Evolutionary conservation across 1,140 invertebrate genomes (phyloP), one percentile per base, ranked within the genome.

Genomic region (Branchinecta lynchi): DNA sequence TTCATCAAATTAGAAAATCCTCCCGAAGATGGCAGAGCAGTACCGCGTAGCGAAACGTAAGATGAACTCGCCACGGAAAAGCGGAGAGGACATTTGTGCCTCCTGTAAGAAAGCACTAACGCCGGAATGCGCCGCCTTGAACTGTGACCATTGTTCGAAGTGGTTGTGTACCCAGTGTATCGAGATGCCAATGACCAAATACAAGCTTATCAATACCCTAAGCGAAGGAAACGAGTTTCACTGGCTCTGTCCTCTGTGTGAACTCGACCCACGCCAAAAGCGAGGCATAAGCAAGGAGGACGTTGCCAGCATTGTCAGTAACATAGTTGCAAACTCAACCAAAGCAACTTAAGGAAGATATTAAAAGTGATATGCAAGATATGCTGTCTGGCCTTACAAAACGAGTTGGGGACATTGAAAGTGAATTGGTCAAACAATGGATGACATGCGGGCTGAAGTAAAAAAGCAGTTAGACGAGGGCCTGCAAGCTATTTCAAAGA

Each of bases 261-360:
- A 60, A 60, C 51, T 60, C 51, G 51, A 60, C 51, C 51, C 51
- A 60, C 51, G 51, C 51, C 51, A 60, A 60, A 60, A 60, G 51
- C 12, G 51, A 60, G 51, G 51, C 51, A 60, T 60, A 60, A 60
- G 51, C 51, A 60, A 60, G 51, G 51, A 60, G 51, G 12, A 60
- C 51, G 17, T 60, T 20, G 51, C 51, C 51, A 60, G 51, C 12
- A 15, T 60, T 60, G 51, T 60, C 51, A 60, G 51, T 60, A 60
- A 3, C 51, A 60, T 60, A 60, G 51, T 60, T 60, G 51, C 1
- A 60, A 60, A 60, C 6, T 60, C 12, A 60, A 60, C 51, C 51
- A 60, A n/a, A 60, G 51, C 51, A 60, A 60, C 12, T 60, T 20
- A 60, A 60, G 51, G 6, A 60, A 60, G 12, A 60, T 60, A 15